Conservation (phyloP, 1,140 invertebrate genomes). For the Panagrolaimus sp. region DNA sequence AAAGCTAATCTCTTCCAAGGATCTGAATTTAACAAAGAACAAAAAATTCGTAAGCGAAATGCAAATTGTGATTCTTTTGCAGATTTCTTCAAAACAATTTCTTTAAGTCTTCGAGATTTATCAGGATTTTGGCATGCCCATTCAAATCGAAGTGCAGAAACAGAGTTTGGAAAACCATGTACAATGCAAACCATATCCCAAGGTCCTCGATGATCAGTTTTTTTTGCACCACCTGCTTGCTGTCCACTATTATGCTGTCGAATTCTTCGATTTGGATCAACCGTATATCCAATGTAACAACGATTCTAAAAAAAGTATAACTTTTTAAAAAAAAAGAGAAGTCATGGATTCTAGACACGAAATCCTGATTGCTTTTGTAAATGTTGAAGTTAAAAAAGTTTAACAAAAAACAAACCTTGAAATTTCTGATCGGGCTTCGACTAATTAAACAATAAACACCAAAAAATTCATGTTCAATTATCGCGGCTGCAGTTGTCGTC, state of each 20-base stretch:
- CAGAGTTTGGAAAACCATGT: slow-evolving; percentile 89
- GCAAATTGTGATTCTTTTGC: slow-evolving; percentile 70
- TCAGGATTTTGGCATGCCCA: slow-evolving; percentile 96
- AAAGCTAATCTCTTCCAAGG: slow-evolving; percentile 82
- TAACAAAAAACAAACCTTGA: slow-evolving; percentile 42
- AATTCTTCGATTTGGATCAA: slow-evolving; percentile 81
- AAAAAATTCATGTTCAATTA: slow-evolving; percentile 53
- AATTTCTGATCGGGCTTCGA: slow-evolving; percentile 37
- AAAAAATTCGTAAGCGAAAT: slow-evolving; percentile 72
- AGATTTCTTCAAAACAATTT: slow-evolving; percentile 66
- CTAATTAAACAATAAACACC: slow-evolving; percentile 59
- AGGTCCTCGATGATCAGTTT: slow-evolving; percentile 80
- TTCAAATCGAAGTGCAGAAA: slow-evolving; percentile 86
- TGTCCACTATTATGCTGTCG: slow-evolving; percentile 85
- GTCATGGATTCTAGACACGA: too few relatives aligned
- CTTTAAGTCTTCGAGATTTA: slow-evolving; percentile 72
- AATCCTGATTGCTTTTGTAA: neutral
- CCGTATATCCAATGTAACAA: slow-evolving; percentile 84
- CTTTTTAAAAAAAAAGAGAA: slow-evolving; percentile 11
- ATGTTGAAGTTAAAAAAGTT: neutral
- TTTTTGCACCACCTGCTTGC: slow-evolving; percentile 78
- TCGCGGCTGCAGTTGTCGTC: neutral
- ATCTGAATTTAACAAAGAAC: slow-evolving; percentile 75
- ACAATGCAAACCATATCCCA: slow-evolving; percentile 92
- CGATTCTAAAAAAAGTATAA: slow-evolving; percentile 46